phyloP scores from a whole-genome alignment of 2,888 invertebrate species.

The Dasysyrphus albostriatus region DNA sequence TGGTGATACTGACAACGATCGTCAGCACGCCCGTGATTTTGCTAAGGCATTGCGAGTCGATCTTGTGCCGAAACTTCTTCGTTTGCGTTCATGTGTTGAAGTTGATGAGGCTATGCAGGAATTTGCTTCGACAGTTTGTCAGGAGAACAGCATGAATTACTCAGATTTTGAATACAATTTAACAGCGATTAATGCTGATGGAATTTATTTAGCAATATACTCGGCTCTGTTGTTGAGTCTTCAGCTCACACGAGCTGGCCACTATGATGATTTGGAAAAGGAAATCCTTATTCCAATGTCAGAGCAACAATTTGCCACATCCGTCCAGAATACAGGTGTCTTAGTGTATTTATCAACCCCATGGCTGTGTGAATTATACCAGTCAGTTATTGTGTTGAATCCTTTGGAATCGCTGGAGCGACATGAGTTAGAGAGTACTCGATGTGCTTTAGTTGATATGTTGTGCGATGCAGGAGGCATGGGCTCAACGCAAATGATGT shows the following conservation, averaged over 20 bases:
- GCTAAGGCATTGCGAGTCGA: constrained; percentile 90
- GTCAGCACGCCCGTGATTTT: constrained; percentile 94
- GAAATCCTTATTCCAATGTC: constrained; percentile 86
- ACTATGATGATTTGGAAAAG: constrained; percentile 87
- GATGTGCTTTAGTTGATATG: constrained; percentile 84
- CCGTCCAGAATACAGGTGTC: constrained; percentile 96
- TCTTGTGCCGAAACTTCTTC: constrained; percentile 90
- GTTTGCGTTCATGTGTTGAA: constrained; percentile 92
- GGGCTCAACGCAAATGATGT: constrained; percentile 92
- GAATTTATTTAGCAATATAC: constrained; percentile 95
- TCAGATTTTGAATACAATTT: constrained; percentile 86
- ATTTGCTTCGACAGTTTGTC: constrained; percentile 95
- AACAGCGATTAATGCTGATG: constrained; percentile 94
- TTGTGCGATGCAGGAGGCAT: constrained; percentile 92
- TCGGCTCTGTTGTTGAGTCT: constrained; percentile 92
- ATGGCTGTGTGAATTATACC: constrained; percentile 97
- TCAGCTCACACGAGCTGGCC: constrained; percentile 90
- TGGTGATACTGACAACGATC: constrained; percentile 91
- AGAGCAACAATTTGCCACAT: constrained; percentile 95
- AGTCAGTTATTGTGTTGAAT: constrained; percentile 89
- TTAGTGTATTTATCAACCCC: constrained; percentile 96
- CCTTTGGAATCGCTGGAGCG: constrained; percentile 80
- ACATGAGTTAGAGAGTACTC: constrained; percentile 80
- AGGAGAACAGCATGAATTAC: constrained; percentile 86
- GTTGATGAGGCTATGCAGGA: constrained; percentile 96